Percentiles rank a stretch among this genome's conserved stretches.
Evolutionary conservation across 53 echinoderm and acorn worm genomes (phyloP).

Genomic region (Hippasteria phrygiana): DNA sequence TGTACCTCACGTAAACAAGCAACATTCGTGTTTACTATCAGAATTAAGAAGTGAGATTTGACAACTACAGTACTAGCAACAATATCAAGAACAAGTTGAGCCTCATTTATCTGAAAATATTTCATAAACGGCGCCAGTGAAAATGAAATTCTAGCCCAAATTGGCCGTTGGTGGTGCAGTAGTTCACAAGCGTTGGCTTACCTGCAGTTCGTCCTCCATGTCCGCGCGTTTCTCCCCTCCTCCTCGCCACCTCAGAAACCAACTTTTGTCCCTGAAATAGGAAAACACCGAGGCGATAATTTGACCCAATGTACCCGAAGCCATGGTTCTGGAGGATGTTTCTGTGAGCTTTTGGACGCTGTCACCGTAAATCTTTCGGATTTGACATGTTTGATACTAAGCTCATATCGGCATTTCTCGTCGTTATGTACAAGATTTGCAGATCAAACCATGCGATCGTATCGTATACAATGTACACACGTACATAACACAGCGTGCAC

Average conservation of each 20-base stretch:
- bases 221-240: constrained; percentile 52
- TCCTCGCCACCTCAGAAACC: constrained; percentile 84
- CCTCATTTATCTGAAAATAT: not conserved
- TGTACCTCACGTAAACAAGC: too few species aligned
- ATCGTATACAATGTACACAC: not conserved
- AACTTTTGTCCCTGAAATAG: constrained; percentile 85
- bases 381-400: constrained; percentile 18
- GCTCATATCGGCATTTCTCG: not conserved
- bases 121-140: constrained; percentile 44
- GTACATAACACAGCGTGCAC: not conserved
- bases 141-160: not conserved
- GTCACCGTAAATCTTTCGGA: constrained; percentile 23
- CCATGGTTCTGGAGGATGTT: constrained; percentile 14
- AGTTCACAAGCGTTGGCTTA: constrained; percentile 5
- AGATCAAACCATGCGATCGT: not conserved
- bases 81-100: not conserved
- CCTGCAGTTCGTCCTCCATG: constrained; percentile 61
- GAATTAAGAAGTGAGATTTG: not conserved
- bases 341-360: not conserved
- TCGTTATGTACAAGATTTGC: too few species aligned
- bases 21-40: not conserved
- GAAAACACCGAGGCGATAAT: constrained; percentile 88
- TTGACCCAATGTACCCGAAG: constrained; percentile 74
- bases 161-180: constrained; percentile 36
- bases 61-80: not conserved